Evolutionary conservation across 1,140 invertebrate genomes (phyloP), one percentile per base, ranked within the genome.

Genomic region (Penaeus japonicus): DNA sequence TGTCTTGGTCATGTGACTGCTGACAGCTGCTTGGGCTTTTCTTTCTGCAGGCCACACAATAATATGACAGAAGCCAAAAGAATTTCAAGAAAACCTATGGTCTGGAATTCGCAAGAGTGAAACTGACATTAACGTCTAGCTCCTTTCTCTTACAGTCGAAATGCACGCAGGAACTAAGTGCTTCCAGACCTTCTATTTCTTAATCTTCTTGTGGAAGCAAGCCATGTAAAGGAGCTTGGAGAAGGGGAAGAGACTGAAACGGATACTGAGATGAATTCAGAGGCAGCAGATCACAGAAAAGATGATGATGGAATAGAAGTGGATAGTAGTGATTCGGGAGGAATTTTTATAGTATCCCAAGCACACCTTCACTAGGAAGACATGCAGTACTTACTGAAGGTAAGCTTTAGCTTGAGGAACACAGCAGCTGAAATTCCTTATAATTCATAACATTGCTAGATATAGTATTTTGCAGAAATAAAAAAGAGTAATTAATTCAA

Each of bases 111-210:
- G 4, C 12, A 7, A 39, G 39, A 39, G 12, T 7, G 4, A 77
- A 27, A 4, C 3, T 39, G 17, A 27, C 24, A 75, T 24, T 24
- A 15, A 12, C 7, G 20, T 47, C 54, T 65, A 0, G 4, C 32
- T 70, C 53, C 59, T 53, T 20, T 83, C 47, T 30, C 10, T 57
- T 47, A 27, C 87, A 88, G 95, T 89, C 93, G 93, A 81, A 95
- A 94, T 92, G 94, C n/a, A n/a, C 95, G 5, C 94, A 94, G 87
- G 95, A 95, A 89, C 92, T 96, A 7, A 93, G 94, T 75, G 92
- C 95, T 22, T 93, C n/a, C 94, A 0, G 96, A 96, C 92, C 94
- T 96, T 55, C 91, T 96, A 20, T 94, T 96, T 84, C 93, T 96
- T 85, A 94, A 94, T 57, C 91, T 96, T 3, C 90, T 96, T 54